A percentile compares a stretch with the other conserved stretches of the same genome.
These are phyloP conservation scores for Cephalophus harveyi DNA, from an alignment of 2,113 vertebrate genomes.

Conservation along the genomic window DNA sequence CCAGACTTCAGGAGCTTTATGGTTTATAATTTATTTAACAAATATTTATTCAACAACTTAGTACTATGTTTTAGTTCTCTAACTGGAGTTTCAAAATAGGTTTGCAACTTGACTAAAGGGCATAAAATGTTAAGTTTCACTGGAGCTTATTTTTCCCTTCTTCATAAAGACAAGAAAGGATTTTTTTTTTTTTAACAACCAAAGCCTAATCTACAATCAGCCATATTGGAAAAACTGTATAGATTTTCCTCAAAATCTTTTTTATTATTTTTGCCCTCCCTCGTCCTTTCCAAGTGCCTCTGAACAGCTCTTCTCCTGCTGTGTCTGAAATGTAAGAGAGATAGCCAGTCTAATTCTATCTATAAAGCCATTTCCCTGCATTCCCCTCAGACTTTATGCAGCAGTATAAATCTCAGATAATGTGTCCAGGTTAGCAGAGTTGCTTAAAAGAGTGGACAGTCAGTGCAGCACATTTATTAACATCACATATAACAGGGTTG, in stretches of 20 bases:
- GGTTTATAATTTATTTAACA: not conserved
- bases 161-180: not conserved
- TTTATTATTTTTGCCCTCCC: not conserved
- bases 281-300: not conserved
- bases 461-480: slow-evolving; percentile 72
- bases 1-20: not conserved
- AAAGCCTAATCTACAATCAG: not conserved
- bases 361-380: slow-evolving; percentile 41
- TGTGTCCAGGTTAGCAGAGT: slow-evolving; percentile 64
- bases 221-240: not conserved
- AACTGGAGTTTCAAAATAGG: not conserved
- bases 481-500: slow-evolving; percentile 61
- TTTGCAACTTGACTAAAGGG: not conserved
- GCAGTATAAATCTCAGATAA: slow-evolving; percentile 67
- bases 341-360: slow-evolving; percentile 50
- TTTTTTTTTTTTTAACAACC: not conserved
- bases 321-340: slow-evolving; percentile 38
- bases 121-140: not conserved
- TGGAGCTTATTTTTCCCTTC: not conserved
- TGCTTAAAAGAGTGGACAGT: slow-evolving; percentile 66
- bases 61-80: not conserved
- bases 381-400: slow-evolving; percentile 51
- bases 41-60: not conserved
- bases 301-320: not conserved
- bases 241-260: not conserved